These are phyloP conservation scores for Petaurus breviceps DNA, from an alignment of 2,113 vertebrate species.

Conservation along the genomic window DNA sequence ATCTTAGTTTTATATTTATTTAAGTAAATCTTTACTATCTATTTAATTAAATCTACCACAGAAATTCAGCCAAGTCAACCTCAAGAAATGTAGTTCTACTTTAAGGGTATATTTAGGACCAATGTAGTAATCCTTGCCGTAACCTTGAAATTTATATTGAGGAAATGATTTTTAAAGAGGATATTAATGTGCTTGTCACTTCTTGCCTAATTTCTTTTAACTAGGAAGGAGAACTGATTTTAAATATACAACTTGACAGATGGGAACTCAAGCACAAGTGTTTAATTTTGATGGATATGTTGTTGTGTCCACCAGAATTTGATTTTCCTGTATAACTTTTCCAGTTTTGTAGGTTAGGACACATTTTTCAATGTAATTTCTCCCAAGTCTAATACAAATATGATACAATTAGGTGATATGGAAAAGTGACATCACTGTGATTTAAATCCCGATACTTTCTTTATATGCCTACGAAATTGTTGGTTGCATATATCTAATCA, in stretches of 20 bases:
- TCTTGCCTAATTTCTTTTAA: conserved; percentile 30
- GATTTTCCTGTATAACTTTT: conserved; percentile 15
- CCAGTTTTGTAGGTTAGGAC: not conserved
- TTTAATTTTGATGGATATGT: not conserved
- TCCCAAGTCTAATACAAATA: not conserved
- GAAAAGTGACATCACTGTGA: conserved; percentile 18
- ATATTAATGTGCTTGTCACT: not conserved
- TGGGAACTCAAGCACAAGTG: conserved; percentile 32
- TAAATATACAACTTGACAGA: conserved; percentile 23
- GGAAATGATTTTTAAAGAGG: not conserved
- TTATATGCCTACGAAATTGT: conserved; percentile 8
- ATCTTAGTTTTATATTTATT: conserved; percentile 20
- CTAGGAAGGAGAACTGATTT: not conserved
- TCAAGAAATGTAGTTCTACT: not conserved
- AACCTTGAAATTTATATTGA: conserved; percentile 26
- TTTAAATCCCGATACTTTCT: conserved; percentile 8
- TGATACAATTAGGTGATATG: conserved; percentile 36
- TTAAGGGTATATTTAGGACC: not conserved
- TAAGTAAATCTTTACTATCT: conserved; percentile 5
- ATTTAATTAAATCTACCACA: conserved; percentile 39
- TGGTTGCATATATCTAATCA: not conserved
- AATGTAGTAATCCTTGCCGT: not conserved
- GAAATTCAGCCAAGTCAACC: not conserved
- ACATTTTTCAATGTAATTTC: conserved; percentile 23
- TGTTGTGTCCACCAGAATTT: not conserved